These are phyloP conservation scores for Tachina fera DNA, from an alignment of 2,888 invertebrate species.

Conservation along the genomic window DNA sequence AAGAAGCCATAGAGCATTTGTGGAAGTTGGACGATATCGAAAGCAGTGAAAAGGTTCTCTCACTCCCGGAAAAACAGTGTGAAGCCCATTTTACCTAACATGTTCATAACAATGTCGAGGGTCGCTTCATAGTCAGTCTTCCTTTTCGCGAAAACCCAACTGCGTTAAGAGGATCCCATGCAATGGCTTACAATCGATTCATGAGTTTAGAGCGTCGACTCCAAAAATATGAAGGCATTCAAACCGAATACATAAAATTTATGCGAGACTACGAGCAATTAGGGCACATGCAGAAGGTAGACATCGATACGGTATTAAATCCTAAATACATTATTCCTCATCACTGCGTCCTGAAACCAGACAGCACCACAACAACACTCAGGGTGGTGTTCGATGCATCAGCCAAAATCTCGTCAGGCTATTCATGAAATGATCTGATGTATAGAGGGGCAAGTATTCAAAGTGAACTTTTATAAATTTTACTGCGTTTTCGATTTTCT, in stretches of 20 bases:
- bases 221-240: neutral
- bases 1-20: neutral
- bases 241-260: neutral
- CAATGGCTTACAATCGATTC: neutral
- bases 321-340: too few species aligned
- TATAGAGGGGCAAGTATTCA: too few species aligned
- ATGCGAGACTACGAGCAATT: neutral
- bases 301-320: neutral
- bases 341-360: too few species aligned
- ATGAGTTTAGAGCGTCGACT: neutral
- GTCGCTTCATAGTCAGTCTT: conserved; percentile 4
- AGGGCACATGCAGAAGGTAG: neutral
- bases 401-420: too few species aligned
- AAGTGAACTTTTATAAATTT: too few species aligned
- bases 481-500: neutral
- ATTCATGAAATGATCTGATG: too few species aligned
- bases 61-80: too few species aligned
- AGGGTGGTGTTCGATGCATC: too few species aligned
- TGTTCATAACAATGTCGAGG: neutral
- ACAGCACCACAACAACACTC: too few species aligned
- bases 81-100: neutral
- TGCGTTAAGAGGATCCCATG: neutral
- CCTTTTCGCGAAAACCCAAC: neutral
- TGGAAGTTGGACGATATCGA: neutral
- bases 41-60: too few species aligned